Conservation (phyloP, 2,113 vertebrate species). For the Aleadryas rufinucha region DNA sequence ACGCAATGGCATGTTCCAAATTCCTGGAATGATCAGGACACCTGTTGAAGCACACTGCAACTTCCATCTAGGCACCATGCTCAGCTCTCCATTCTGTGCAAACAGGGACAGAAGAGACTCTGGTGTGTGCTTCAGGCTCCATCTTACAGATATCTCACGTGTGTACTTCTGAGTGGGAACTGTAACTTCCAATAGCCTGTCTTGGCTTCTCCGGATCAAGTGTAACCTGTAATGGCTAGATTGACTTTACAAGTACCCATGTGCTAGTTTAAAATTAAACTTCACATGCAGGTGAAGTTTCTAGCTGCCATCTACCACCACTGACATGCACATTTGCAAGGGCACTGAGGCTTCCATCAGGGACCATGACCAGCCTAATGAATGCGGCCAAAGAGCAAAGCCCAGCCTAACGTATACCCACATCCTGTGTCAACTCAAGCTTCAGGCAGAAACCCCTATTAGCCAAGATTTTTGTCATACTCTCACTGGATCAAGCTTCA, state of each 20-base stretch:
- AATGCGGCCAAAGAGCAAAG: neutral
- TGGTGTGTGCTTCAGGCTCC: neutral
- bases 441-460: neutral
- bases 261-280: neutral
- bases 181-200: neutral
- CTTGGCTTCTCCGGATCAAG: neutral
- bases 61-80: neutral
- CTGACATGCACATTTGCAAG: rapidly evolving
- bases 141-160: neutral
- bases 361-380: rapidly evolving
- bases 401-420: neutral
- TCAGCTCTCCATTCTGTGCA: neutral
- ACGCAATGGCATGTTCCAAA: neutral
- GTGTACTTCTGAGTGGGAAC: neutral
- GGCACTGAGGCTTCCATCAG: neutral
- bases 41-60: neutral
- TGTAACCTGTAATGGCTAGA: neutral
- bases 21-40: neutral
- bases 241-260: neutral
- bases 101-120: neutral
- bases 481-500: neutral
- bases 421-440: rapidly evolving
- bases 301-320: neutral
- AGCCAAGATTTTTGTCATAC: neutral
- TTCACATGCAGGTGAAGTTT: neutral